Percentiles rank a stretch among this genome's conserved stretches.
phyloP scores from a whole-genome alignment of 35 echinoderm and acorn worm species.

The Lytechinus pictus region DNA sequence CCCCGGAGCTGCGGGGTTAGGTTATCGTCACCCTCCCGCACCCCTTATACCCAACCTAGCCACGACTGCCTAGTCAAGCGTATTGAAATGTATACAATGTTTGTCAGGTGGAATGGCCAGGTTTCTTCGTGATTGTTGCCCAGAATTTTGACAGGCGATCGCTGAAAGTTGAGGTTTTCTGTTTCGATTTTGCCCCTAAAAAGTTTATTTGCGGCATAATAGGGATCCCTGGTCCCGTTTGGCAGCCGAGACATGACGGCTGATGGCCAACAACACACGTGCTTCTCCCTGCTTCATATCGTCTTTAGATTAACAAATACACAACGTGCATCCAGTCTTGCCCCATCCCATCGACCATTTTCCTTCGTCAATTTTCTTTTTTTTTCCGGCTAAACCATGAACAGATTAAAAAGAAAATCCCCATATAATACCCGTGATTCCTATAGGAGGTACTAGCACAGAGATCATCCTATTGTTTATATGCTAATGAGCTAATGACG shows the following conservation, averaged over 20 bases:
- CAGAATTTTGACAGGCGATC: constrained; percentile 32
- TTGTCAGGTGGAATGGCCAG: constrained; percentile 32
- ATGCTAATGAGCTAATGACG: constrained; percentile 1
- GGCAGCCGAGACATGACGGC: not conserved
- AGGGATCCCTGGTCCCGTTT: not conserved
- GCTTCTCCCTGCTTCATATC: not conserved
- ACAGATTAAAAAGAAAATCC: not conserved
- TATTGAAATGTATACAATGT: constrained; percentile 40
- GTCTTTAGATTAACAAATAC: not conserved
- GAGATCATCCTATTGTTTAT: not conserved
- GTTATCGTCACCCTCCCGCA: constrained; percentile 52
- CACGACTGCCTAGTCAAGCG: not conserved
- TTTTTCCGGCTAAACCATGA: not conserved
- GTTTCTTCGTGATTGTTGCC: constrained; percentile 10
- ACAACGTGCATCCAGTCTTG: not conserved
- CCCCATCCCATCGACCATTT: not conserved
- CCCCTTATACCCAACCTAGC: not conserved
- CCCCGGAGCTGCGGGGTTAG: constrained; percentile 30
- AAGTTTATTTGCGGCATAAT: not conserved
- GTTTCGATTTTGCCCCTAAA: constrained; percentile 2
- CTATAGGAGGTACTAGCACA: not conserved
- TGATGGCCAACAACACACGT: not conserved
- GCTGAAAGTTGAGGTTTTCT: constrained; percentile 36
- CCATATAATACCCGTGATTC: not conserved
- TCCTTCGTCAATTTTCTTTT: not conserved